Base-by-base conservation (phyloP, 2,113 vertebrate species). In the Anthoscopus minutus region DNA sequence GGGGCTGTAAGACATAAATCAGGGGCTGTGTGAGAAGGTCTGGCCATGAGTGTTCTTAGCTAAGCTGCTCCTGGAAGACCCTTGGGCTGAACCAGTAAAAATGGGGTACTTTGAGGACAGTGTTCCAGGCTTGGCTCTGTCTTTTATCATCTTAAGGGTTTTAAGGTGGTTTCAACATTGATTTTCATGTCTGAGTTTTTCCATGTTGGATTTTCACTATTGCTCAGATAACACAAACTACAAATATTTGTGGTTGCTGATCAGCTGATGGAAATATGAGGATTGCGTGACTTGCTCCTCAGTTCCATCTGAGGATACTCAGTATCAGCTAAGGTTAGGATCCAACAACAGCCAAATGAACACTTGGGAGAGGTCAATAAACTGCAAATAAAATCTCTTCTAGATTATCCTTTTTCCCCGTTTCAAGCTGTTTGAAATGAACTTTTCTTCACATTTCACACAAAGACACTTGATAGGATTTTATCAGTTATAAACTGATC, bases 151-250 rank as follows among this genome's bases (percentile, higher is more conserved):
- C 93, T 89, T 84, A 94, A 96, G 92, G 67, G 76, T 88, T 97
- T 98, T 97, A 96, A 98, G 95, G 96, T 97, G 95, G 96, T 97
- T 98, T 97, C 94, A 95, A 84, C 97, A 97, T 96, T 97, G 97
- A 97, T 97, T 97, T 97, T 94, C 88, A 73, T 92, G 97, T 97
- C 96, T 97, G 97, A 94, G 78, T 85, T 96, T 97, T 97, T 97
- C 96, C 93, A 90, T 97, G 96, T 97, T 97, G 97, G 96, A 95
- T 96, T 98, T 94, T 97, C 78, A 28, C 92, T 97, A 93, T 93
- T 97, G 91, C 93, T 86, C 83, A 95, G 97, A 97, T 98, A 97
- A 96, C 91, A 88, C 95, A 97, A 97, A 88, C 76, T 92, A 67
- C 66, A 85, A 97, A 98, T 98, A 97, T 74, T 97, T 98, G 97